Percentiles rank a stretch among this genome's conserved stretches.
Evolutionary conservation across 2,797 vertebrate genomes (phyloP).

Genomic region (Esox masquinongy): DNA sequence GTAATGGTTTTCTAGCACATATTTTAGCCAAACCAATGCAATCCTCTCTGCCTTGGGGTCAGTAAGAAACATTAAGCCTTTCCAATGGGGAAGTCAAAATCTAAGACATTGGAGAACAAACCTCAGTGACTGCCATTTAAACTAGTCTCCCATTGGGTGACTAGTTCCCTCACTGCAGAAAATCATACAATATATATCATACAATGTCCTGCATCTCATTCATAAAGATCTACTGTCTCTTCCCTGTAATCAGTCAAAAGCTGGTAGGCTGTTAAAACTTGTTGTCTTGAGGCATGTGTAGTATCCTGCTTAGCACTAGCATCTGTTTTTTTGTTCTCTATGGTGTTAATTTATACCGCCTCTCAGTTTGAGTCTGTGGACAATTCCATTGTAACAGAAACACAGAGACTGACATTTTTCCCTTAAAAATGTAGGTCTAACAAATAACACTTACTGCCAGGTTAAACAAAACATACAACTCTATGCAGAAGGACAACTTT

Average conservation of each 20-base stretch:
- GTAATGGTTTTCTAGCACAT: background rate
- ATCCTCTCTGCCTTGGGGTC: background rate
- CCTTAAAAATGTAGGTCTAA: no score
- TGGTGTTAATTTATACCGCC: background rate
- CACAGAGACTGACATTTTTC: no score
- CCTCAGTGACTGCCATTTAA: background rate
- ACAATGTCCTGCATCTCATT: constrained; percentile 1
- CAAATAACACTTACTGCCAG: no score
- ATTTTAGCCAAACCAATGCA: background rate
- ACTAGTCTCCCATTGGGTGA: background rate
- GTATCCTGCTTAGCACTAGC: constrained; percentile 3
- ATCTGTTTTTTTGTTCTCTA: constrained; percentile 15
- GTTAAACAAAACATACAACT: no score
- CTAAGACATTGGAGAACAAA: background rate
- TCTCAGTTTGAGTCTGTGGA: background rate
- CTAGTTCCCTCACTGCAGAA: background rate
- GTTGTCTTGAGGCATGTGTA: constrained; percentile 6
- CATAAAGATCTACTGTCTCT: constrained; percentile 5
- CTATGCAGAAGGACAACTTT: no score
- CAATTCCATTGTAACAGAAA: no score
- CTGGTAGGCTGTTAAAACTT: constrained; percentile 1
- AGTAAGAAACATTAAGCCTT: background rate
- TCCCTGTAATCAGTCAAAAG: constrained; percentile 12
- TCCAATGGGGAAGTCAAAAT: background rate
- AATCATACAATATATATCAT: background rate